Conservation (phyloP, 2,797 vertebrate genomes). For the Echeneis naucrates region DNA sequence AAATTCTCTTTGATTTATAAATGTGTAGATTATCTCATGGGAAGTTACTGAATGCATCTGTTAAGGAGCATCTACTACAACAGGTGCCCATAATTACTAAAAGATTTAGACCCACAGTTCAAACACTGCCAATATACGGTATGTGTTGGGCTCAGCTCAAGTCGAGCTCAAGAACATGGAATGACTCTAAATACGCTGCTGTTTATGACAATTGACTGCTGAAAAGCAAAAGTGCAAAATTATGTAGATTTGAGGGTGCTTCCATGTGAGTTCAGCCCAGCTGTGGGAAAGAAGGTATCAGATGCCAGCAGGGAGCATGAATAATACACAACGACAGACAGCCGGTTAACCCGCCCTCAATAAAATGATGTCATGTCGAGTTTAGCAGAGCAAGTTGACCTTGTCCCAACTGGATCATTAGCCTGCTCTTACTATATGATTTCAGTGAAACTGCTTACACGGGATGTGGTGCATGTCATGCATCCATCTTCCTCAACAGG, state of each 20-base stretch:
- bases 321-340: conserved; percentile 77
- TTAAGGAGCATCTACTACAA: background rate
- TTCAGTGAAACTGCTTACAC: background rate
- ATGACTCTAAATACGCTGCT: background rate
- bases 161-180: background rate
- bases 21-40: background rate
- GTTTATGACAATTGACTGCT: background rate
- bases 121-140: background rate
- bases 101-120: background rate
- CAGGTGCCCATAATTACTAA: background rate
- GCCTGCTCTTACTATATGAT: background rate
- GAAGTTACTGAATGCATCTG: background rate
- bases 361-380: conserved; percentile 22
- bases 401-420: conserved; percentile 25
- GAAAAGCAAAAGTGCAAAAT: conserved; percentile 8
- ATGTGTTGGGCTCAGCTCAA: background rate
- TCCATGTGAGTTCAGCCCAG: conserved; percentile 16
- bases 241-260: conserved; percentile 8
- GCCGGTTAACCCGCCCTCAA: conserved; percentile 47
- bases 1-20: conserved; percentile 14
- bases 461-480: background rate
- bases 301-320: conserved; percentile 65
- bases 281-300: conserved; percentile 42
- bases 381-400: conserved; percentile 28
- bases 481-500: background rate